Evolutionary conservation across 2,888 invertebrate genomes (phyloP), one percentile per base, ranked within the genome.

Genomic region (Pollenia amentaria): DNA sequence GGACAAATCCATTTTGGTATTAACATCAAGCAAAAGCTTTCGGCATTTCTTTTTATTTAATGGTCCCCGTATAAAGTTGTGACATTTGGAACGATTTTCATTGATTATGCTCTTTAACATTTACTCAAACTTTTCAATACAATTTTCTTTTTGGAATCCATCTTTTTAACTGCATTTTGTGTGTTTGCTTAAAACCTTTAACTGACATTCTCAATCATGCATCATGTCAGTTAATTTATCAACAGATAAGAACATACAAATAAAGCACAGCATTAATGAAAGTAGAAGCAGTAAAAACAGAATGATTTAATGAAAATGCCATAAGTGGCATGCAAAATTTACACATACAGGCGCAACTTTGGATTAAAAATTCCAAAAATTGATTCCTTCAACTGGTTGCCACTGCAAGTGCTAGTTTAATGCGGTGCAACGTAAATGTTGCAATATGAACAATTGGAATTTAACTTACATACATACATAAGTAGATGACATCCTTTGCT

Each of bases 161-260:
- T 6, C 6, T 21, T 29, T 29, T 29, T 29, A 29, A 29, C 3
- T 29, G 4, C 29, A 29, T 29, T 29, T 29, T 29, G 29, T 29
- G 0, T 29, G 29, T 29, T 6, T 3, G 29, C 1, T 29, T 29
- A 29, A 29, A 6, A 29, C 29, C 55, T 60, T 57, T 8, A 60
- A 70, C 51, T 62, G 79, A 70, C 62, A 70, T 62, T 11, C 29
- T 51, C 62, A 73, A 65, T 81, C 72, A 81, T 81, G 40, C 55
- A 64, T 64, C 53, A 81, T 38, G 67, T 67, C 57, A 51, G 48
- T 70, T 75, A 48, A 64, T 21, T 81, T 75, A 73, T 65, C 53
- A 53, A 42, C 40, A 57, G 46, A 62, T 55, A 64, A 73, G 60
- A 57, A 38, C 57, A 16, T 12, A 51, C 9, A 38, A 57, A 11